Base-by-base conservation (phyloP, 2,888 invertebrate genomes). In the Patella caerulea region DNA sequence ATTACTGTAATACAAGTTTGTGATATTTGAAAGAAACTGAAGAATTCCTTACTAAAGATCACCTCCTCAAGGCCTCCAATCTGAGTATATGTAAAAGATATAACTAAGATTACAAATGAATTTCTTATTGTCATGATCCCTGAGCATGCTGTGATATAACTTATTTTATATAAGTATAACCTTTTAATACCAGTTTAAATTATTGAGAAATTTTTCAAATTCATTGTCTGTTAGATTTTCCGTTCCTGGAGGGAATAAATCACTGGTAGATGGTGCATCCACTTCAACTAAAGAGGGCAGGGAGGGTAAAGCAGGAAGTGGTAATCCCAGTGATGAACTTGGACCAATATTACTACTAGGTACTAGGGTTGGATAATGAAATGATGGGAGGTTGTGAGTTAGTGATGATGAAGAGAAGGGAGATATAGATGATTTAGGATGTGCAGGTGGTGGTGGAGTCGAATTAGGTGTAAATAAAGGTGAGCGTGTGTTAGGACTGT, bases 151-250 rank as follows among this genome's bases (percentile, higher is more conserved):
- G 7, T 45, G 45, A 45, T 45, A 45, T 45, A 45, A 45, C 45
- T 45, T 45, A 45, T 45, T 45, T 45, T 9, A 9, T 45, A 45
- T 45, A 45, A 45, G 45, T 45, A 45, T 45, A 45, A 45, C 9
- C 45, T 45, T 9, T 24, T 65, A 65, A 24, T 65, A 85, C 85
- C 85, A 85, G 1, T 82, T 83, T 45, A 88, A 79, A 56, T 87
- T 87, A 73, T 87, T 83, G 19, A 88, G 80, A 74, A 88, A 88
- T 34, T 88, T 87, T 72, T 88, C 88, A 77, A 88, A 87, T 79
- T 88, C 88, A 17, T 84, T 76, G 73, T 88, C 88, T 9, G 84
- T 81, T 74, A 83, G 76, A 15, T 82, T 82, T 75, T 83, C 83
- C 65, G 72, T 75, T 54, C 24, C 78, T 54, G 56, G 72, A 53